phyloP scores from a whole-genome alignment of 2,113 vertebrate species.

The Enhydra lutris region DNA sequence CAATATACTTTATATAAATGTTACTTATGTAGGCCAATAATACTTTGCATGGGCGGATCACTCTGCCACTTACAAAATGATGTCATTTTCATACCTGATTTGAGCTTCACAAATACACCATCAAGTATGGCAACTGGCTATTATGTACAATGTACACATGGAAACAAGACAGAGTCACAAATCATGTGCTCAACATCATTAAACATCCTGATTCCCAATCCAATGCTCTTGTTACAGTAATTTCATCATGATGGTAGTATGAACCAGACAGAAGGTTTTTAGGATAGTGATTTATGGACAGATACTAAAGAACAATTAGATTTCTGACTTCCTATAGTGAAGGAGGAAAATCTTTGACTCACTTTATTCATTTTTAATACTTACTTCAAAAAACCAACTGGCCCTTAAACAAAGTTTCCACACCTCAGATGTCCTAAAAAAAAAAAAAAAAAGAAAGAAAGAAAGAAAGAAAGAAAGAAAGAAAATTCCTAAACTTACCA shows the following conservation, averaged over 20 bases:
- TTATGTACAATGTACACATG: neutral
- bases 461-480: no score
- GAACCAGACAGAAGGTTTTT: neutral
- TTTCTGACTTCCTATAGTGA: neutral
- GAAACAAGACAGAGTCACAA: neutral
- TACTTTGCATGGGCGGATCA: neutral
- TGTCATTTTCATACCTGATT: neutral
- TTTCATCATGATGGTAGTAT: neutral
- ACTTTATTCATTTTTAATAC: neutral
- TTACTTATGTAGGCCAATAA: neutral
- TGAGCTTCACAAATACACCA: constrained; percentile 17
- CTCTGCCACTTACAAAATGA: neutral
- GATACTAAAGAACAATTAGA: constrained; percentile 1
- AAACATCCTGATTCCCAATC: neutral
- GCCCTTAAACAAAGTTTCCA: neutral
- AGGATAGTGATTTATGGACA: neutral
- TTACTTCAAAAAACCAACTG: neutral
- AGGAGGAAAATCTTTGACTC: neutral
- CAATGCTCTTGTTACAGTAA: neutral
- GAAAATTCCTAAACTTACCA: neutral
- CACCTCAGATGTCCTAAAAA: neutral
- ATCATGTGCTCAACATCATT: neutral
- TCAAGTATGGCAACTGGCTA: neutral
- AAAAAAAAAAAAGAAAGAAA: neutral
- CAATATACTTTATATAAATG: neutral